Base-by-base conservation (phyloP, 2,113 vertebrate species). In the Piprites chloris region DNA sequence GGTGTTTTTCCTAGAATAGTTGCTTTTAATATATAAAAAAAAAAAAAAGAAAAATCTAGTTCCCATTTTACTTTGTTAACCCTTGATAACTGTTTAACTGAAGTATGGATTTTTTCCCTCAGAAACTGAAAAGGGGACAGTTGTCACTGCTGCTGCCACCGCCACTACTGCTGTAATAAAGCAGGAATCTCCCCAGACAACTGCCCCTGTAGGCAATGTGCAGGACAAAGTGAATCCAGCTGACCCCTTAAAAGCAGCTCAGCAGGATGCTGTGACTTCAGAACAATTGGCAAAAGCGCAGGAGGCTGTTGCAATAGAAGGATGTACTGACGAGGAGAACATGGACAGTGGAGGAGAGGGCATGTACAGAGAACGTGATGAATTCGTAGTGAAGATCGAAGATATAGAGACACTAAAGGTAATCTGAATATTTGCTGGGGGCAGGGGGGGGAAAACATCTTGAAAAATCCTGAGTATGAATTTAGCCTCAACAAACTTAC, bases 361-460 rank as follows among this genome's bases (percentile, higher is more conserved):
- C 76, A 99, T 99, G 98, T 99, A 99, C 97, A 98, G 99, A 87
- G 99, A 99, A 87, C 99, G 99, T 69, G 99, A 99, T 77, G 99
- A 99, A 96, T 99, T 99, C 97, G 99, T 99, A 39, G 99, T 99
- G 93, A 99, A 99, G 97, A 99, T 99, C 86, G 99, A 99, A 98
- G 99, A 99, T 79, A 99, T 99, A 72, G 99, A 99, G 91, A 97
- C 87, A 62, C 97, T 99, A 53, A 99, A 99, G 99, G 99, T 99
- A 98, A 97, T 59, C n/a, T 14, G 9, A 78, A 41, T 81, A n/a
- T 72, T 92, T 88, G 5, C 39, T 87, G 37, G 11, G n/a, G 20
- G 50, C 12, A 39, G 42, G 22, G 39, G 39, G 11, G 6, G 5
- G 18, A 24, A 30, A 7, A 4, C 44, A 35, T 44, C 22, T 35